These are phyloP conservation scores for Cylas formicarius DNA, from an alignment of 1,140 invertebrate species.

Conservation along the genomic window DNA sequence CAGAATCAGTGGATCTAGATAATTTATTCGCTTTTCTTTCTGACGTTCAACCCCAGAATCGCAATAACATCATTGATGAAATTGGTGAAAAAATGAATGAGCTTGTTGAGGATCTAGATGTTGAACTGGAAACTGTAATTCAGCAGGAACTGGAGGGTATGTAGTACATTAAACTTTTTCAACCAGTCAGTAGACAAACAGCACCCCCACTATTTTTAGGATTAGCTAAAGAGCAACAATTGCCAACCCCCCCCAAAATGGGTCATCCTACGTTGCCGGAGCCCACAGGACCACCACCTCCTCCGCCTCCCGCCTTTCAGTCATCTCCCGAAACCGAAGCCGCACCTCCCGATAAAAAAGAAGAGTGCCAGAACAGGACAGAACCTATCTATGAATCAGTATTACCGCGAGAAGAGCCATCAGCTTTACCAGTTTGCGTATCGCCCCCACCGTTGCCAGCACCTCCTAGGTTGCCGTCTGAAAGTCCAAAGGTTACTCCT, in stretches of 20 bases:
- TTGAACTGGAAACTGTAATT: slow-evolving; percentile 58
- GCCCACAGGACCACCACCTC: slow-evolving; percentile 65
- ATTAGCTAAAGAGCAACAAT: slow-evolving; percentile 37
- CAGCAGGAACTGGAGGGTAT: slow-evolving; percentile 48
- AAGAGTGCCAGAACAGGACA: slow-evolving; percentile 48
- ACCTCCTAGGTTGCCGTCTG: slow-evolving; percentile 42
- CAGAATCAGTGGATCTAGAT: slow-evolving; percentile 76
- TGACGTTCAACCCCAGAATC: slow-evolving; percentile 60
- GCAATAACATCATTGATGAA: slow-evolving; percentile 63
- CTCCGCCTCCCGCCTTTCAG: slow-evolving; percentile 47
- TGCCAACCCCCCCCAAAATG: slow-evolving; percentile 38
- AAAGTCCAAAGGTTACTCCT: slow-evolving; percentile 43
- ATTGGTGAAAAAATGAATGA: slow-evolving; percentile 78
- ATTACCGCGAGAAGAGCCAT: slow-evolving; percentile 56
- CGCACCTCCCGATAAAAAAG: slow-evolving; percentile 39
- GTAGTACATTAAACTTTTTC: background rate
- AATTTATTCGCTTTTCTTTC: slow-evolving; percentile 90
- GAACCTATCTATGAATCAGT: slow-evolving; percentile 83
- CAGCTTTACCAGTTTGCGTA: slow-evolving; percentile 37
- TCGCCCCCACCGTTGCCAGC: slow-evolving; percentile 50
- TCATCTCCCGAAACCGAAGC: slow-evolving; percentile 31
- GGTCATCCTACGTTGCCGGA: slow-evolving; percentile 60
- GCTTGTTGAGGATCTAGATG: slow-evolving; percentile 70
- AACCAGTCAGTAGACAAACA: background rate
- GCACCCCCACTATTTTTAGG: slow-evolving; percentile 22